Evolutionary conservation across 2,113 vertebrate genomes (phyloP).

Genomic region (rat (Rattus norvegicus)): GRCr8 NC_086022.1:7798001-7798500

Average conservation of each 20-base stretch:
- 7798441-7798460: not conserved
- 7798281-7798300: not conserved
- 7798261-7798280: not conserved
- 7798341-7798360: not conserved
- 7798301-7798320: not conserved
- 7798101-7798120: not conserved
- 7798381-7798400: not conserved
- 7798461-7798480: not conserved
- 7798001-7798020: not conserved
- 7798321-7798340: not conserved
- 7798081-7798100: too few species aligned
- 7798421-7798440: not conserved
- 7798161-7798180: not conserved
- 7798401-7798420: not conserved
- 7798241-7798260: not conserved
- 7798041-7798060: not conserved
- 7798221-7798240: not conserved
- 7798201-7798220: not conserved
- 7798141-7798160: not conserved
- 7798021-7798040: rapidly evolving
- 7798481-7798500: not conserved
- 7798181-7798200: not conserved
- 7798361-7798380: not conserved
- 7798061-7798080: not conserved
- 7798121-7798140: not conserved